Conservation (phyloP, 2,797 vertebrate species). For the Falco naumanni region DNA sequence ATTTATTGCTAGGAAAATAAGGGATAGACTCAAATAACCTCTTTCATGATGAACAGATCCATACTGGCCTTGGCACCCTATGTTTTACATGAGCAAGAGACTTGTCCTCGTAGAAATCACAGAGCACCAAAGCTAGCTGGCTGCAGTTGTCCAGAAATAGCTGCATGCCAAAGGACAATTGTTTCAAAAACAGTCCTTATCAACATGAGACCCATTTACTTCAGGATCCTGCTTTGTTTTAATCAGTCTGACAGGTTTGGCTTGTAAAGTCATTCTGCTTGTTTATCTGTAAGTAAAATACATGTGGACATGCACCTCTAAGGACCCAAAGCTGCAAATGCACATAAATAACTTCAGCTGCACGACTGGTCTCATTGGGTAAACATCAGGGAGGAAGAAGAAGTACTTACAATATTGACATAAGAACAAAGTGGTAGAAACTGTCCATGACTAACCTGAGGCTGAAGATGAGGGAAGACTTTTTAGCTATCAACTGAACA, state of each 20-base stretch:
- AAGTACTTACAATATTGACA: conserved; percentile 35
- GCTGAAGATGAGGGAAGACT: not conserved
- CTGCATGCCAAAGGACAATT: not conserved
- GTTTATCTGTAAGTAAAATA: conserved; percentile 38
- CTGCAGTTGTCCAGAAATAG: conserved; percentile 12
- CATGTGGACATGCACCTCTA: not conserved
- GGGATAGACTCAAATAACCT: not conserved
- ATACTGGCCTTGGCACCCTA: not conserved
- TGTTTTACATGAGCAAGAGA: conserved; percentile 23
- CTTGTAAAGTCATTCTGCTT: conserved; percentile 47
- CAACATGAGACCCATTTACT: conserved; percentile 17
- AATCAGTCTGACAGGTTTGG: conserved; percentile 17
- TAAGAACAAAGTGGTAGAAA: conserved; percentile 4
- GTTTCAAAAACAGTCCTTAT: conserved; percentile 46
- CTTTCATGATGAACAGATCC: not conserved
- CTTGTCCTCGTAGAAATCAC: conserved; percentile 18
- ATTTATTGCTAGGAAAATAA: conserved; percentile 30
- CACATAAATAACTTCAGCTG: conserved; percentile 38
- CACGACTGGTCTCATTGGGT: not conserved
- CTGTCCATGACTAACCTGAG: not conserved
- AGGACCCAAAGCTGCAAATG: conserved; percentile 19
- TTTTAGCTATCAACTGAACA: not conserved
- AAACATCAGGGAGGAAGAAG: conserved; percentile 54
- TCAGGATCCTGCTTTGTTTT: conserved; percentile 30
- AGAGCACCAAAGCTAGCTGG: not conserved